Base-by-base conservation (phyloP, 2,797 vertebrate species). In the Myioborus melanocephalus region DNA sequence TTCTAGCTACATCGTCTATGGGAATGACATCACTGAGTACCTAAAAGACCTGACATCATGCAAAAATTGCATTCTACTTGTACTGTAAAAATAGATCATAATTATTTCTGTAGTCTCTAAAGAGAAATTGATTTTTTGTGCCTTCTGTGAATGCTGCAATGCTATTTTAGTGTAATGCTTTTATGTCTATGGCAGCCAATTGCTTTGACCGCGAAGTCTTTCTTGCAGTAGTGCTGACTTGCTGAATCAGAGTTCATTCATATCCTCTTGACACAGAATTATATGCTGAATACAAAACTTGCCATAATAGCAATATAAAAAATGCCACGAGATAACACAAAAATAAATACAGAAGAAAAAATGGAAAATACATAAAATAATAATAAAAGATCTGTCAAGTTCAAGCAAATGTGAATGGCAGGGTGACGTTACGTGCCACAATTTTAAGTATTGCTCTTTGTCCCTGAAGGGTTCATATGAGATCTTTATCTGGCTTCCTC, bases 121-220 rank as follows among this genome's bases (percentile, higher is more conserved):
- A 78, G 81, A 83, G 80, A 94, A 96, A 68, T 66, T 93, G 87
- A 53, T 66, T 68, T 90, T 93, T 93, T 59, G 34, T 93, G 87
- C 76, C 85, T 94, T 78, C 77, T 89, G 60, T 85, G 78, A 75
- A 85, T 84, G 59, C 44, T 89, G 78, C 87, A 95, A 61, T 90
- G 86, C 65, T 55, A 94, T 95, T 92, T 97, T 93, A 70, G 70
- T 95, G 61, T 65, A 46, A 83, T 93, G 70, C 43, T 81, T 92
- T 96, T 91, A 82, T 80, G 76, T 69, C 92, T 90, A 76, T 41
- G 80, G 76, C 43, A 93, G 93, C 35, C 88, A 50, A 96, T 92
- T 96, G 76, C 80, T 93, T 96, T 95, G 94, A 95, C 90, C 94
- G 92, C 92, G 87, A 93, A 94, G 84, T 94, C 91, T 83, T 97